phyloP scores from a whole-genome alignment of 2,113 vertebrate species.

The rabbit (Oryctolagus cuniculus) region mOryCun1.1 NC_091441.1:24775501-24776000 shows the following conservation, averaged over 20 bases:
- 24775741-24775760: constrained; percentile 61
- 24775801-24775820: constrained; percentile 83
- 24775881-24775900: constrained; percentile 99
- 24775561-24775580: constrained; percentile 51
- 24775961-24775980: neutral
- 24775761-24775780: constrained; percentile 63
- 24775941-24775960: constrained; percentile 87
- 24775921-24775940: constrained; percentile 97
- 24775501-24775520: constrained; percentile 59
- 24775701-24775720: constrained; percentile 57
- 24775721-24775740: constrained; percentile 49
- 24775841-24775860: constrained; percentile 90
- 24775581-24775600: constrained; percentile 55
- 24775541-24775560: constrained; percentile 57
- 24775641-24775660: constrained; percentile 18
- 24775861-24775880: constrained; percentile 97
- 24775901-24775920: constrained; percentile 98
- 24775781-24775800: constrained; percentile 81
- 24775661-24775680: constrained; percentile 52
- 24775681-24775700: constrained; percentile 49
- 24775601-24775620: neutral
- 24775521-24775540: constrained; percentile 60
- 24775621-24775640: constrained; percentile 35
- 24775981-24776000: neutral
- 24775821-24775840: constrained; percentile 70